Evolutionary conservation across 2,888 invertebrate species (phyloP), one percentile per base, ranked within the genome.

Genomic region (Callimorpha dominula): DNA sequence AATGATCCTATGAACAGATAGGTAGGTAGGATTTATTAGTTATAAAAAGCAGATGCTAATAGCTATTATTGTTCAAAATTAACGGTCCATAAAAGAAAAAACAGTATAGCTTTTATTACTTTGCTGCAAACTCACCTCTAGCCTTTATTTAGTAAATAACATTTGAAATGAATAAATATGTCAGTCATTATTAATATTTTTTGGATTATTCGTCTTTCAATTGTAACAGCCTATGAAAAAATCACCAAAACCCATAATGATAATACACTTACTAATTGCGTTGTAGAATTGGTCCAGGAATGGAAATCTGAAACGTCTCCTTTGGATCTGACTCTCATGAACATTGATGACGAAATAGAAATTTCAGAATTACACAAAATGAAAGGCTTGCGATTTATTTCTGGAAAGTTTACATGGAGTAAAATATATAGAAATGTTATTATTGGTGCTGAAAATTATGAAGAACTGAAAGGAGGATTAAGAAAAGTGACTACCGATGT

Each of bases 241-340:
- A 49, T 63, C 14, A 8, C 9, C 4, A 1, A 78, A 12, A 43
- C 57, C n/a, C 62, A 71, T 46, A 8, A 68, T 66, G n/a, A 15
- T n/a, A 14, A 14, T 31, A 46, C 8, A 63, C 71, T 75, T 46
- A 81, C 72, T n/a, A 72, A n/a, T 42, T 88, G 88, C 71, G 71
- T 88, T 3, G 62, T 73, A 12, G 81, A 79, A 31, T 69, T 87
- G 20, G 31, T 86, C 7, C 60, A 75, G 66, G 74, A 75, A 76
- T 86, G 20, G 69, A 81, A 60, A 62, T 68, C 15, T n/a, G 76
- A 71, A 4, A 67, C 46, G 5, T 60, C 74, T 2, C 8, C 17
- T 11, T 52, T 73, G 20, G 88, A 89, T 46, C 78, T 89, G 6
- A 86, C 83, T 11, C 71, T 86, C 14, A 79, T 87, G 43, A 84